Evolutionary conservation across 2,113 vertebrate genomes (phyloP).

Genomic region (Myanophis thanlyinensis): DNA sequence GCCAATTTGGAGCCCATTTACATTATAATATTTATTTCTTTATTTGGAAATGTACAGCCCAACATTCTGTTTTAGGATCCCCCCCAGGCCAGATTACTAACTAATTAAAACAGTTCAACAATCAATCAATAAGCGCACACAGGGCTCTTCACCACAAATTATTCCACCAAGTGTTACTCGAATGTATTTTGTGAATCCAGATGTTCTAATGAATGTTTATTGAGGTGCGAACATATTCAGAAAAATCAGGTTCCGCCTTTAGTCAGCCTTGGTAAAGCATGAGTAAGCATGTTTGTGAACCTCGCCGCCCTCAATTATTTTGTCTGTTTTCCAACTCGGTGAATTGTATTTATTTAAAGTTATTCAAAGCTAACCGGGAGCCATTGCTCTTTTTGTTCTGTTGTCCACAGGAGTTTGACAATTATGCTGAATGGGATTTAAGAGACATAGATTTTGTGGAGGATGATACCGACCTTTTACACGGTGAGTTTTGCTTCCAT

Average conservation of each 20-base stretch:
- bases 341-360: neutral
- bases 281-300: neutral
- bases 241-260: neutral
- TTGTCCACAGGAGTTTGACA: constrained; percentile 91
- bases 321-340: neutral
- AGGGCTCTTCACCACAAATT: neutral
- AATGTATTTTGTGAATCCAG: neutral
- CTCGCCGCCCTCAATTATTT: neutral
- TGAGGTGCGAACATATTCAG: neutral
- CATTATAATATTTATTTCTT: neutral
- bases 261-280: neutral
- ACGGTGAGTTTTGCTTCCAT: constrained; percentile 73
- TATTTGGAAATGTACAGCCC: neutral
- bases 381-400: constrained; percentile 14
- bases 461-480: constrained; percentile 96
- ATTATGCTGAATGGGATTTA: constrained; percentile 99
- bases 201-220: neutral
- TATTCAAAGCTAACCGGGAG: constrained; percentile 1
- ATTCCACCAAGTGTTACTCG: neutral
- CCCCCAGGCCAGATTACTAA: neutral
- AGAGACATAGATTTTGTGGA: constrained; percentile 99
- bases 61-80: neutral
- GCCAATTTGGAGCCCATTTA: neutral
- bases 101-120: neutral
- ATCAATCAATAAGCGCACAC: neutral